Percentiles rank a stretch among this genome's conserved stretches.
Conservation (phyloP, 2,888 invertebrate genomes). For the Actias luna region DNA sequence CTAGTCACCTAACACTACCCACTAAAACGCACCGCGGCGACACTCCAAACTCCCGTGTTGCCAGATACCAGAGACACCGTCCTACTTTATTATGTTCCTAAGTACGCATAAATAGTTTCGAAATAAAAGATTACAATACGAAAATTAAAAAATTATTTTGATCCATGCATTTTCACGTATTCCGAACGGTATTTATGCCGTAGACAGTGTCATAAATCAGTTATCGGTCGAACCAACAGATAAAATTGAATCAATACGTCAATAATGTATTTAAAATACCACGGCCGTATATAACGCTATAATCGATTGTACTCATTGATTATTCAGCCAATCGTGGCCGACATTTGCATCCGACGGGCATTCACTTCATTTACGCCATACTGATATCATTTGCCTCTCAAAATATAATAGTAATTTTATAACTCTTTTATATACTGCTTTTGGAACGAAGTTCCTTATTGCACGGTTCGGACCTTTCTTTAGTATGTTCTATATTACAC, state of each 20-base stretch:
- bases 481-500: too few relatives aligned
- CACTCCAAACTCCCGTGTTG: too few relatives aligned
- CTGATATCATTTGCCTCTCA: neutral
- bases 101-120: too few relatives aligned
- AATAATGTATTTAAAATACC: constrained; percentile 23
- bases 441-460: too few relatives aligned
- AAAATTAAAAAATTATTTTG: neutral
- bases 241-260: constrained; percentile 19
- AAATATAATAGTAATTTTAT: neutral
- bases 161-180: neutral
- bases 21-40: too few relatives aligned
- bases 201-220: constrained; percentile 15
- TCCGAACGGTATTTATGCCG: constrained; percentile 10
- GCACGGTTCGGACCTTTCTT: too few relatives aligned
- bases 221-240: constrained; percentile 12
- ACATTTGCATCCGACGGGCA: constrained; percentile 1
- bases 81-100: too few relatives aligned
- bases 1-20: too few relatives aligned
- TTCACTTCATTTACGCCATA: neutral
- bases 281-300: constrained; percentile 18
- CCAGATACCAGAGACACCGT: too few relatives aligned
- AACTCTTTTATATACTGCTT: too few relatives aligned
- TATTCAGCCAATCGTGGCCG: constrained; percentile 23
- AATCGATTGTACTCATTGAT: constrained; percentile 26
- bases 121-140: too few relatives aligned